Evolutionary conservation across 2,888 invertebrate genomes (phyloP).

Genomic region (Agrypnus murinus): DNA sequence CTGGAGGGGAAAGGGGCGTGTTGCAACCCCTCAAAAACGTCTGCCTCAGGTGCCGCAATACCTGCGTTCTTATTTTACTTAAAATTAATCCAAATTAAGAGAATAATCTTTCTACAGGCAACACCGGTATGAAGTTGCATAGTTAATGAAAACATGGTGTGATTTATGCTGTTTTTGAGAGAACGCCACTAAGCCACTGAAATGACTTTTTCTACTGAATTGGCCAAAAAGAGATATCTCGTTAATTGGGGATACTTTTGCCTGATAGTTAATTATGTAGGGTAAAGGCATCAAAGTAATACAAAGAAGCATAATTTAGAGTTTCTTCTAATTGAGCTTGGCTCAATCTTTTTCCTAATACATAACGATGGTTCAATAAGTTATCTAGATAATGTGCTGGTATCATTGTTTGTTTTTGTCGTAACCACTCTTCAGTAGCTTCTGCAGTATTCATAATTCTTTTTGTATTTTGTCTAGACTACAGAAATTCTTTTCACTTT

Average conservation of each 20-base stretch:
- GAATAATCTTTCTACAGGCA: constrained; percentile 23
- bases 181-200: no score
- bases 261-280: not conserved
- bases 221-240: not conserved
- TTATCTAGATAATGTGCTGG: not conserved
- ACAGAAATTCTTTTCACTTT: not conserved
- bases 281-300: not conserved
- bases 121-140: constrained; percentile 20
- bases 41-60: no score
- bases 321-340: not conserved
- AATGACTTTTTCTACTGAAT: not conserved
- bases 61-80: constrained; percentile 25
- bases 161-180: not conserved
- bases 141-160: not conserved
- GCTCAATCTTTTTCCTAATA: not conserved
- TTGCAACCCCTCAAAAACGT: no score
- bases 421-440: constrained; percentile 1
- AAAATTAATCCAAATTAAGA: constrained; percentile 24
- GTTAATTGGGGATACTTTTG: not conserved
- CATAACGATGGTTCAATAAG: not conserved
- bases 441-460: not conserved
- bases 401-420: not conserved
- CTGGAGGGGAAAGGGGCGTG: no score
- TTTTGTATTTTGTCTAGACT: not conserved
- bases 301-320: not conserved